Evolutionary conservation across 2,113 vertebrate genomes (phyloP).

Genomic region (Dromas ardeola): DNA sequence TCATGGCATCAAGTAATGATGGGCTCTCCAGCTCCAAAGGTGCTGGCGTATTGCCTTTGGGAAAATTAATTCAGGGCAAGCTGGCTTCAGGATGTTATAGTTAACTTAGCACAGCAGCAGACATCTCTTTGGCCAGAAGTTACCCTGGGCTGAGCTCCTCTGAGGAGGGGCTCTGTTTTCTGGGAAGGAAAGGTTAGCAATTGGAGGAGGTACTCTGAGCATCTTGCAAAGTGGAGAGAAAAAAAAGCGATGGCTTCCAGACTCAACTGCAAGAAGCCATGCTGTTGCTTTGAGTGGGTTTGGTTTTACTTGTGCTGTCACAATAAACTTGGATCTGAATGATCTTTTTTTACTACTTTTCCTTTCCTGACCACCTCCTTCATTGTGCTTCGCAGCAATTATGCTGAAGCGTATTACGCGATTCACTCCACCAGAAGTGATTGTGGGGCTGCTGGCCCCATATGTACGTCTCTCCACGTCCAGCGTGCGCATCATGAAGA

Average conservation of each 20-base stretch:
- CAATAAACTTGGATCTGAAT: neutral
- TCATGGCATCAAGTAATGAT: neutral
- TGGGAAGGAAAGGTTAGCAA: neutral
- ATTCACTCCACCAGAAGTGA: conserved; percentile 89
- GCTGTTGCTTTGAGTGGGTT: neutral
- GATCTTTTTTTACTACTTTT: neutral
- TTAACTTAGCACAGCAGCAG: neutral
- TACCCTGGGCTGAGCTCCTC: neutral
- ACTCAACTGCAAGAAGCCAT: neutral
- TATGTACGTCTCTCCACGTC: conserved; percentile 91
- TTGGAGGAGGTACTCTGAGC: neutral
- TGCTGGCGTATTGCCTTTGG: neutral
- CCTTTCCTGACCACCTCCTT: neutral
- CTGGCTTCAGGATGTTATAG: neutral
- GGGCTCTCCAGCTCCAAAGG: neutral
- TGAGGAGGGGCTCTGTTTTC: neutral
- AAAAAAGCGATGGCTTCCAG: neutral
- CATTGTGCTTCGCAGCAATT: conserved; percentile 77
- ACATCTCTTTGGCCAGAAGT: neutral
- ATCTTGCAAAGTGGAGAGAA: neutral
- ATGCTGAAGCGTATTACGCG: conserved; percentile 93
- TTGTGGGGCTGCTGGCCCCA: conserved; percentile 89
- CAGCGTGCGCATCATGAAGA: conserved; percentile 93
- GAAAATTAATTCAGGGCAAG: neutral
- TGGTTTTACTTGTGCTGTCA: neutral